Conservation (phyloP, 92 coral and sea anemone species). For the Phymanthus crucifer region DNA sequence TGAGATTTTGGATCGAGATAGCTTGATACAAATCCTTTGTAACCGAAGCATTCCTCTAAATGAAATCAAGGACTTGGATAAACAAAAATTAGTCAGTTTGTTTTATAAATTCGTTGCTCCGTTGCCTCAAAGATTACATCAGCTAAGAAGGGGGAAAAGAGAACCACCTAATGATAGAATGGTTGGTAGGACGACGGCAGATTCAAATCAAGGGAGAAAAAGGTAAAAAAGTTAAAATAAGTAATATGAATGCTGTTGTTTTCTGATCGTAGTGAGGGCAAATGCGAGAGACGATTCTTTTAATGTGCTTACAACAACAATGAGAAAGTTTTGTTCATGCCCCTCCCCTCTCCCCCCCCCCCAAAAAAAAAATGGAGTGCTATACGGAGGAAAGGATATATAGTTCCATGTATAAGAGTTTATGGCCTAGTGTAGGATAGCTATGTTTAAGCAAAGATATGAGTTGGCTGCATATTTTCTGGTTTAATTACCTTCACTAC, state of each 20-base stretch:
- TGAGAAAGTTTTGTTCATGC: neutral
- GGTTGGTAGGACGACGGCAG: neutral
- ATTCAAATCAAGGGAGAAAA: constrained; percentile 39
- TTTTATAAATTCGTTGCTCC: constrained; percentile 84
- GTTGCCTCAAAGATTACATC: constrained; percentile 81
- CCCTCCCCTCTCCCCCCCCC: neutral
- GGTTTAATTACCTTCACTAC: no score
- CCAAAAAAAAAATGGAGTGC: no score
- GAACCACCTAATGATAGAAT: constrained; percentile 35
- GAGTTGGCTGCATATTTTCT: neutral
- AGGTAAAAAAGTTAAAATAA: constrained; percentile 39
- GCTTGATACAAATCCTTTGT: constrained; percentile 67
- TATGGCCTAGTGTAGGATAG: no score
- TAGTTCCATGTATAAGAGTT: no score
- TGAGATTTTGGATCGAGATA: constrained; percentile 85
- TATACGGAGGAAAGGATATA: no score
- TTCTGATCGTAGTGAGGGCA: neutral
- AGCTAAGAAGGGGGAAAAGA: constrained; percentile 78
- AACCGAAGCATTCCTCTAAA: constrained; percentile 61
- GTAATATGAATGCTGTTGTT: neutral
- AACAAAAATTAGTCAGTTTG: constrained; percentile 68
- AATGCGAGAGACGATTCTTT: no score
- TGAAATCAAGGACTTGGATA: constrained; percentile 67
- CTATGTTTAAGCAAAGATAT: neutral
- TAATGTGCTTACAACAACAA: neutral